Evolutionary conservation across 1,140 invertebrate genomes (phyloP), one percentile per base, ranked within the genome.

Genomic region (Brachionus asplanchnoidis): DNA sequence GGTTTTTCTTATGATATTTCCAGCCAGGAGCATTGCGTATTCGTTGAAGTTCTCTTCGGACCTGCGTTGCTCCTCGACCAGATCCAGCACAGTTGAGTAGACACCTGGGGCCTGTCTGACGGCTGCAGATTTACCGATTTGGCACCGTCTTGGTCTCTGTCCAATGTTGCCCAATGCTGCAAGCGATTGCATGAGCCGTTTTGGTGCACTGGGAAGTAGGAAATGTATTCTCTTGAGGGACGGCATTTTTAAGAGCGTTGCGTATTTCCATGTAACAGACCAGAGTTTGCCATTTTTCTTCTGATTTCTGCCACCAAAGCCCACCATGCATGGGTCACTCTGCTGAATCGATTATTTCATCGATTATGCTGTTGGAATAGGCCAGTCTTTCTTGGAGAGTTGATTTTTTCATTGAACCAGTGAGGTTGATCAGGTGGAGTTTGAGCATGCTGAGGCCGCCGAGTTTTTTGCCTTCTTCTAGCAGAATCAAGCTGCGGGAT

Each of bases 111-210:
- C n/a, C 88, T 86, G 20, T 91, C 86, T 20, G 90, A 91, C 0
- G 95, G 94, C 73, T 92, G 88, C 60, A 99, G 91, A 91, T 99
- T 99, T 1, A 99, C 97, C 26, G 89, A 88, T 86, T 91, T 90
- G 0, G 96, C 97, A 20, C 98, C 98, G 12, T 93, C 92, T 80
- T 92, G 88, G 91, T 99, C 98, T 28, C 97, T 92, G 40, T 97
- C 98, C 14, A 99, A 90, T 9, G 97, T 97, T 12, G 98, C 98
- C 91, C 99, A 99, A 91, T 99, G 98, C 88, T 99, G 98, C 44
- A 99, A 91, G 0, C 97, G 98, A 91, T 99, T 99, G 88, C 98
- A 99, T 79, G 96, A 98, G 1, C 98, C 98, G 91, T 99, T 98
- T 90, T 99, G 97, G 91, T 99, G 98, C 73, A 99, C 93, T 9